phyloP scores from a whole-genome alignment of 2,113 vertebrate genomes.

The Rallus limicola region DNA sequence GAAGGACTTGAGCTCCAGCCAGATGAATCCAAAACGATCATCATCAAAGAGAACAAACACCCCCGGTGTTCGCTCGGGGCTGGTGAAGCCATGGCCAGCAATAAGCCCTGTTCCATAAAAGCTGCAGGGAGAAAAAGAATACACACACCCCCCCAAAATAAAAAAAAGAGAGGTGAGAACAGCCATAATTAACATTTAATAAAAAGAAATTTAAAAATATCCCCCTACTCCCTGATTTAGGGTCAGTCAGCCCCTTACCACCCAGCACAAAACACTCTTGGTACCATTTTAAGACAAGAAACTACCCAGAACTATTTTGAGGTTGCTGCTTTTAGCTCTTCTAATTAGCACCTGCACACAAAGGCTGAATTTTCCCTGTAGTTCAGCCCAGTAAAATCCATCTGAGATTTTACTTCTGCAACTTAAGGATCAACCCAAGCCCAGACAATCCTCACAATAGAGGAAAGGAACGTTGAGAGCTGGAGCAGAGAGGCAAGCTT shows the following conservation, averaged over 20 bases:
- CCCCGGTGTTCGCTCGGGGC: constrained; percentile 92
- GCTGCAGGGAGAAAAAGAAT: constrained; percentile 60
- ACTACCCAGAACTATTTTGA: fast-evolving
- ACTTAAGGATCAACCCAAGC: neutral
- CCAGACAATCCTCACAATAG: neutral
- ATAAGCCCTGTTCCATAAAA: constrained; percentile 96
- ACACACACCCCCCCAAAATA: too few species aligned
- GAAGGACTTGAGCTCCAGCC: constrained; percentile 97
- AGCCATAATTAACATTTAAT: fast-evolving
- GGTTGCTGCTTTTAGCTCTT: neutral
- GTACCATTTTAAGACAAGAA: neutral
- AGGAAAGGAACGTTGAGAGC: neutral
- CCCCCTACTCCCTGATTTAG: neutral
- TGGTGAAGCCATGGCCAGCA: constrained; percentile 95
- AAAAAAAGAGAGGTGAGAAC: neutral
- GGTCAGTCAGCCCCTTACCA: neutral
- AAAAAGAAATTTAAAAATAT: neutral
- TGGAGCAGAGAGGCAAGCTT: neutral
- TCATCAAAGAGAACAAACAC: constrained; percentile 93
- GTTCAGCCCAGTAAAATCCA: neutral
- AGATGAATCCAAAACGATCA: constrained; percentile 96
- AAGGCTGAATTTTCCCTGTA: neutral
- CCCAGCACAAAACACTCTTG: neutral
- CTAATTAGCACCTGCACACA: neutral
- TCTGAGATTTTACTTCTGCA: neutral